phyloP scores from a whole-genome alignment of 2,888 invertebrate genomes.

The Celastrina argiolus region DNA sequence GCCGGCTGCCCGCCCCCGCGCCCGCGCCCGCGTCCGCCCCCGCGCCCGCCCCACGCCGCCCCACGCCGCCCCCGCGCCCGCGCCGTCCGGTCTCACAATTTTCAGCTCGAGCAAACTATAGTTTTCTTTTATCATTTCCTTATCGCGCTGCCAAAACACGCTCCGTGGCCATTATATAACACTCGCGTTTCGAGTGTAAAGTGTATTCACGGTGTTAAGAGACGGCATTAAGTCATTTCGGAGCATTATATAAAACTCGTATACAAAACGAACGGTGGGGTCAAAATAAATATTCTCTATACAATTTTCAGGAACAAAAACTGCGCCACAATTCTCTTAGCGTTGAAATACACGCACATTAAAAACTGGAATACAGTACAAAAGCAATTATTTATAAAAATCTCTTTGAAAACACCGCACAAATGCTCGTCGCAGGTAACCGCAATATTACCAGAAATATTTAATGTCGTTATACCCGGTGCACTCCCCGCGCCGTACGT shows the following conservation, averaged over 20 bases:
- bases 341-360: slow-evolving; percentile 42
- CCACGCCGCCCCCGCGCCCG: neutral
- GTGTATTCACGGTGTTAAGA: slow-evolving; percentile 43
- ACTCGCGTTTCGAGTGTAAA: slow-evolving; percentile 72
- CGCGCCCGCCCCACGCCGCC: slow-evolving; percentile 37
- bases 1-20: slow-evolving; percentile 27
- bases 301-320: slow-evolving; percentile 41
- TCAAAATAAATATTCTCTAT: slow-evolving; percentile 40
- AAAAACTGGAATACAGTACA: slow-evolving; percentile 43
- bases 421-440: slow-evolving; percentile 60
- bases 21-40: slow-evolving; percentile 39
- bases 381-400: slow-evolving; percentile 58
- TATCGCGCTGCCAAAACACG: slow-evolving; percentile 77
- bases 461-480: slow-evolving; percentile 55
- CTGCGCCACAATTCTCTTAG: slow-evolving; percentile 40
- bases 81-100: slow-evolving; percentile 54
- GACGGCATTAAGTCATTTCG: slow-evolving; percentile 27
- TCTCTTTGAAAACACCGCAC: slow-evolving; percentile 54
- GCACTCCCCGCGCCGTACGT: slow-evolving; percentile 50
- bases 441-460: slow-evolving; percentile 62
- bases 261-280: slow-evolving; percentile 35
- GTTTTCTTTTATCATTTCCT: slow-evolving; percentile 78
- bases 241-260: slow-evolving; percentile 24
- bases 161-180: slow-evolving; percentile 69
- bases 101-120: slow-evolving; percentile 67